phyloP scores from a whole-genome alignment of 2,797 vertebrate species.

The Rhynchonycteris naso region DNA sequence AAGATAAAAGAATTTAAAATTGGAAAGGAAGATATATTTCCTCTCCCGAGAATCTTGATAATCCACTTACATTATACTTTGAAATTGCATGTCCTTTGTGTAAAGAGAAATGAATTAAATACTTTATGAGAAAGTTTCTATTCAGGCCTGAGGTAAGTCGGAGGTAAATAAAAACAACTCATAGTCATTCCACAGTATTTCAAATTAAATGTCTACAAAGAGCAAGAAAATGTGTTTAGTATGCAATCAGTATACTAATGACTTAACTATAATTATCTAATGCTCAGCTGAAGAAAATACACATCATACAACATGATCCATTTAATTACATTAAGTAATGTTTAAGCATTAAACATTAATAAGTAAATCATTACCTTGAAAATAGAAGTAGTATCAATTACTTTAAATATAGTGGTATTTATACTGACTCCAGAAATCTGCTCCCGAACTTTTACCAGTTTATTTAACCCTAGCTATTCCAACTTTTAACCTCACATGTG shows the following conservation, averaged over 20 bases:
- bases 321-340: slow-evolving; percentile 73
- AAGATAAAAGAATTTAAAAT: slow-evolving; percentile 17
- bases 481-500: not conserved
- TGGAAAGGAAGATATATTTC: slow-evolving; percentile 9
- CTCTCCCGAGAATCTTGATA: slow-evolving; percentile 46
- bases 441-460: slow-evolving; percentile 13
- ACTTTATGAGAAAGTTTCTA: slow-evolving; percentile 47
- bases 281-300: slow-evolving; percentile 67
- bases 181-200: slow-evolving; percentile 48
- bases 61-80: slow-evolving; percentile 46
- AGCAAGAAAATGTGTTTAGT: slow-evolving; percentile 57
- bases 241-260: slow-evolving; percentile 55
- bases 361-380: slow-evolving; percentile 68
- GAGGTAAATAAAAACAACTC: slow-evolving; percentile 45
- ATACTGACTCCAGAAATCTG: slow-evolving; percentile 45
- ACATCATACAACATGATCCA: slow-evolving; percentile 66
- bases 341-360: slow-evolving; percentile 72
- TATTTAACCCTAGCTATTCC: not conserved
- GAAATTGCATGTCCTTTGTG: slow-evolving; percentile 50
- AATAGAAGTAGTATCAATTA: slow-evolving; percentile 53
- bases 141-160: slow-evolving; percentile 1
- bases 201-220: slow-evolving; percentile 55
- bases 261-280: slow-evolving; percentile 65
- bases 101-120: slow-evolving; percentile 67
- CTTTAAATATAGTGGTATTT: slow-evolving; percentile 47